These are phyloP conservation scores for Ginglymostoma cirratum DNA, from an alignment of 2,113 vertebrate species.

Conservation along the genomic window DNA sequence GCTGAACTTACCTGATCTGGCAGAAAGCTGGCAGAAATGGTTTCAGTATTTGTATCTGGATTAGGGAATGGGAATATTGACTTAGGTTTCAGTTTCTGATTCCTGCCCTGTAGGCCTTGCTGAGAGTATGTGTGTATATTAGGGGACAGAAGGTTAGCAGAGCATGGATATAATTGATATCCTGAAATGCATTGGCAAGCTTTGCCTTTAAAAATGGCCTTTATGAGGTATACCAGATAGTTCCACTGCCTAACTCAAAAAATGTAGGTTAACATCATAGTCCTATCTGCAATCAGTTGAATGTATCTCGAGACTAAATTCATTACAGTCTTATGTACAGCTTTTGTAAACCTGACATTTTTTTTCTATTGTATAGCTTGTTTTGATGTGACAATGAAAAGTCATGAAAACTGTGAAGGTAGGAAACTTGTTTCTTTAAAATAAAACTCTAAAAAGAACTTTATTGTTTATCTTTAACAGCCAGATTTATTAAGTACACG, in stretches of 20 bases:
- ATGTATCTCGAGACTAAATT: background rate
- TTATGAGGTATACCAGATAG: background rate
- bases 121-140: background rate
- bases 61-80: background rate
- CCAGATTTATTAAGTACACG: background rate
- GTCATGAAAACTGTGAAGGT: conserved; percentile 33
- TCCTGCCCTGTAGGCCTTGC: background rate
- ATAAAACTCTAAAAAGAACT: background rate
- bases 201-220: background rate
- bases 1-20: background rate
- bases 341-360: background rate
- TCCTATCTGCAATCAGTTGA: background rate
- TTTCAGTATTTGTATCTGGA: background rate
- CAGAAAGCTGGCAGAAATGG: background rate
- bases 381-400: conserved; percentile 20
- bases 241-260: background rate
- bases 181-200: background rate
- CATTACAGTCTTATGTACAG: background rate
- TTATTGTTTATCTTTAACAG: background rate
- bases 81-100: background rate
- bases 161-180: background rate
- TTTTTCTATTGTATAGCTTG: conserved; percentile 36
- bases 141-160: background rate
- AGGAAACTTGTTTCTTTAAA: background rate
- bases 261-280: background rate